phyloP scores from a whole-genome alignment of 2,888 invertebrate species.

The Drosophila antonietae region DNA sequence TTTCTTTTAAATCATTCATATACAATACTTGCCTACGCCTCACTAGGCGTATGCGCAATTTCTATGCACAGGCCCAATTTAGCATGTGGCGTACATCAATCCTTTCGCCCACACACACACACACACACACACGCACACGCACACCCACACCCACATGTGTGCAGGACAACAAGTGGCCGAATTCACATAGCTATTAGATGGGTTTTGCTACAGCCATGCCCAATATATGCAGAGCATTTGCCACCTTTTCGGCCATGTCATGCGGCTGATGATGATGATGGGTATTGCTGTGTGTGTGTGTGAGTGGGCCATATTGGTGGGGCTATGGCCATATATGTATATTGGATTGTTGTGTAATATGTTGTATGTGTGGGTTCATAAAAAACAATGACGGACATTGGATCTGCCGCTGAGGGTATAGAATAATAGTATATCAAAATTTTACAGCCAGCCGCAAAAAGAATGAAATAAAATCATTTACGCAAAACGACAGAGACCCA shows the following conservation, averaged over 20 bases:
- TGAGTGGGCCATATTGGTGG: conserved; percentile 4
- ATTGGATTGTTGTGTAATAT: conserved; percentile 49
- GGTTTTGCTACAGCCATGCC: conserved; percentile 38
- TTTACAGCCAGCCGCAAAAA: conserved; percentile 61
- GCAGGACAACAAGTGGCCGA: conserved; percentile 66
- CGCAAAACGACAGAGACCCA: conserved; percentile 70
- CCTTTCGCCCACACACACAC: conserved; percentile 46
- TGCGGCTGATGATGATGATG: conserved; percentile 41
- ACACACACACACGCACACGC: conserved; percentile 14
- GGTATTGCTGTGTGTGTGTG: conserved; percentile 2
- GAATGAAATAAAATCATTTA: conserved; percentile 74
- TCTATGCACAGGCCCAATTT: conserved; percentile 47
- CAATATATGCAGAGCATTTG: conserved; percentile 45
- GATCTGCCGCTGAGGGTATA: conserved; percentile 55
- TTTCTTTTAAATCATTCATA: conserved; percentile 6
- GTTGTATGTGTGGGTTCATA: conserved; percentile 48
- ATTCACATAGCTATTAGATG: conserved; percentile 69
- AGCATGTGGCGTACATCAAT: conserved; percentile 61
- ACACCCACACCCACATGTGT: conserved; percentile 10
- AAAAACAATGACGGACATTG: conserved; percentile 78
- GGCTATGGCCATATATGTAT: not conserved
- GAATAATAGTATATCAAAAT: conserved; percentile 77
- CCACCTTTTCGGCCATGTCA: conserved; percentile 72
- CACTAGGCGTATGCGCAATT: conserved; percentile 61
- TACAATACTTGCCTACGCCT: conserved; percentile 31